Conservation (phyloP, 2,888 invertebrate genomes). For the Seladonia tumulorum region DNA sequence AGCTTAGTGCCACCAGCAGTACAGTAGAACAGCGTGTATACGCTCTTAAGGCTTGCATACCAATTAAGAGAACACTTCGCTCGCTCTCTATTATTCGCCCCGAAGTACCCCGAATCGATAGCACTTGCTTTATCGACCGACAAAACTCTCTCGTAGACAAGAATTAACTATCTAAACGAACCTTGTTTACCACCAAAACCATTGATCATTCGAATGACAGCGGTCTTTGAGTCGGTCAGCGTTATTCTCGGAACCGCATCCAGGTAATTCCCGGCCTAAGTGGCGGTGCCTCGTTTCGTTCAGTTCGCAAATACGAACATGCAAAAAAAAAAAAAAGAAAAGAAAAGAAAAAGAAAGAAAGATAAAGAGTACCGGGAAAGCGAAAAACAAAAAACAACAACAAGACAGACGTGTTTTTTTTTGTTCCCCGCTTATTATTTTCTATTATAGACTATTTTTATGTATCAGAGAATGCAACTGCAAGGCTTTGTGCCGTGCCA, state of each 20-base stretch:
- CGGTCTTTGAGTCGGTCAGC: background rate
- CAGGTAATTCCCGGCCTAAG: constrained; percentile 73
- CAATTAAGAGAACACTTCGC: constrained; percentile 68
- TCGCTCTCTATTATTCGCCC: constrained; percentile 65
- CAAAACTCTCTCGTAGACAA: constrained; percentile 56
- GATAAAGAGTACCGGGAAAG: constrained; percentile 5
- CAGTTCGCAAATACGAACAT: background rate
- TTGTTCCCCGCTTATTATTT: constrained; percentile 66
- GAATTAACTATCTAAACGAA: constrained; percentile 53
- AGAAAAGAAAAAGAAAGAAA: background rate
- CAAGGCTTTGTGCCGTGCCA: constrained; percentile 74
- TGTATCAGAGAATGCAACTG: constrained; percentile 73
- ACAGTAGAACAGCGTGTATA: constrained; percentile 65
- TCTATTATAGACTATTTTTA: constrained; percentile 61
- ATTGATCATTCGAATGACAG: constrained; percentile 32
- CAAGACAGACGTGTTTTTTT: constrained; percentile 49
- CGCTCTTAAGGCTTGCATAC: constrained; percentile 70
- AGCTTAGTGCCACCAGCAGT: constrained; percentile 62
- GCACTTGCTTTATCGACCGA: constrained; percentile 66
- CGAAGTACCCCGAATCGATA: constrained; percentile 67
- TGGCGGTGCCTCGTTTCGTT: constrained; percentile 67
- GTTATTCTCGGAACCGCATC: constrained; percentile 60
- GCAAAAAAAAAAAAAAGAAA: background rate
- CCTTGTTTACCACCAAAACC: constrained; percentile 41
- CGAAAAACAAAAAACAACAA: constrained; percentile 14